Conservation (phyloP, 2,888 invertebrate genomes). For the Monochamus alternatus region DNA sequence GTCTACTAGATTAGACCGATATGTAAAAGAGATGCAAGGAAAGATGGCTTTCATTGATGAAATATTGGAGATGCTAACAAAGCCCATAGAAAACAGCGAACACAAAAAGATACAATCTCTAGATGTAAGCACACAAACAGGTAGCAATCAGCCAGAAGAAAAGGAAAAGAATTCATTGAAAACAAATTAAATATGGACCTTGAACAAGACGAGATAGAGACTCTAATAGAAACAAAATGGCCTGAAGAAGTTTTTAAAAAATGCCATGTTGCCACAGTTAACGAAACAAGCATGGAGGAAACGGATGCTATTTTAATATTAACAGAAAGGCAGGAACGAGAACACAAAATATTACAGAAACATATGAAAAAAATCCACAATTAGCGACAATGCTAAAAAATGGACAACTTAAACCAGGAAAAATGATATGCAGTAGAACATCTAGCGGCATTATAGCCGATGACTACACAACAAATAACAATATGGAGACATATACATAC, state of each 20-base stretch:
- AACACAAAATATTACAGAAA: too few relatives aligned
- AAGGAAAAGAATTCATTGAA: conserved; percentile 9
- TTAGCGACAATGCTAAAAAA: too few relatives aligned
- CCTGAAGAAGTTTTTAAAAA: conserved; percentile 3
- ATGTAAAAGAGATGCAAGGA: not conserved
- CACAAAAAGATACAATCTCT: not conserved
- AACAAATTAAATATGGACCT: not conserved
- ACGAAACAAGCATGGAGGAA: not conserved
- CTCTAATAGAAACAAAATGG: not conserved
- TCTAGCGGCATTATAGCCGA: too few relatives aligned
- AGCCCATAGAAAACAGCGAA: too few relatives aligned
- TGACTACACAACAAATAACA: too few relatives aligned
- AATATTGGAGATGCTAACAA: conserved; percentile 19
- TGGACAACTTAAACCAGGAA: too few relatives aligned
- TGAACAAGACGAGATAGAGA: not conserved
- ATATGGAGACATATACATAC: too few relatives aligned
- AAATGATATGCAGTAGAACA: too few relatives aligned
- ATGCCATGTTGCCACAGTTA: conserved; percentile 3
- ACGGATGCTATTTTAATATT: too few relatives aligned
- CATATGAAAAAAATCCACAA: too few relatives aligned
- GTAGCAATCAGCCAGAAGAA: conserved; percentile 4
- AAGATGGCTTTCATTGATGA: not conserved
- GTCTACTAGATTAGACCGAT: not conserved
- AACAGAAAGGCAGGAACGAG: too few relatives aligned
- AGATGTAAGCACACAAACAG: not conserved